These are phyloP conservation scores for Cydia pomonella DNA, from an alignment of 1,140 invertebrate genomes.

Conservation along the genomic window DNA sequence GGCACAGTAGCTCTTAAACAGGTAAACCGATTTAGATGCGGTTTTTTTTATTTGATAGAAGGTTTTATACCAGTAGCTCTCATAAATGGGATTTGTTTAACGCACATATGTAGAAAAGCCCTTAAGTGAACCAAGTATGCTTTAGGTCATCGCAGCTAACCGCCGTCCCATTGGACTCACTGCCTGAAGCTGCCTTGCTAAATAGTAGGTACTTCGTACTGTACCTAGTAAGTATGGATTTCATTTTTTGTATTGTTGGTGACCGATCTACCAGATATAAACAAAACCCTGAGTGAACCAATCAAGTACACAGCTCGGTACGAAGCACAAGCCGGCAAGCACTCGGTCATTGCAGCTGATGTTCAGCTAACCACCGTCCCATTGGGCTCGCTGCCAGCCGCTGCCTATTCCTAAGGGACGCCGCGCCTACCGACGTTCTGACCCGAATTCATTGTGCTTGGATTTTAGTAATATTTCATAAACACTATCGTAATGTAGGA, in stretches of 20 bases:
- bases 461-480: neutral
- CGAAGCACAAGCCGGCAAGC: neutral
- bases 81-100: too few species aligned
- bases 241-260: neutral
- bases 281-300: neutral
- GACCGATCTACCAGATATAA: neutral
- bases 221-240: too few species aligned
- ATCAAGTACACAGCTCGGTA: neutral
- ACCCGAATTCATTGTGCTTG: neutral
- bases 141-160: too few species aligned
- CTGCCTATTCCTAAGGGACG: neutral
- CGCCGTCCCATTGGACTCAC: too few species aligned
- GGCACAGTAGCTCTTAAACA: too few species aligned
- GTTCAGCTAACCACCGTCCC: conserved; percentile 19
- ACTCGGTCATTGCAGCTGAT: conserved; percentile 10
- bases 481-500: neutral
- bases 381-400: conserved; percentile 18
- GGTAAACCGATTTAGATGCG: too few species aligned
- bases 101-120: too few species aligned
- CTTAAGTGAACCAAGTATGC: too few species aligned
- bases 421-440: neutral
- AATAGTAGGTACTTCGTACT: too few species aligned
- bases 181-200: too few species aligned
- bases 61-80: too few species aligned
- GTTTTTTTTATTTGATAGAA: too few species aligned